Percentiles rank a stretch among this genome's conserved stretches.
These are phyloP conservation scores for Nomada fabriciana DNA, from an alignment of 2,888 invertebrate species.

Conservation along the genomic window DNA sequence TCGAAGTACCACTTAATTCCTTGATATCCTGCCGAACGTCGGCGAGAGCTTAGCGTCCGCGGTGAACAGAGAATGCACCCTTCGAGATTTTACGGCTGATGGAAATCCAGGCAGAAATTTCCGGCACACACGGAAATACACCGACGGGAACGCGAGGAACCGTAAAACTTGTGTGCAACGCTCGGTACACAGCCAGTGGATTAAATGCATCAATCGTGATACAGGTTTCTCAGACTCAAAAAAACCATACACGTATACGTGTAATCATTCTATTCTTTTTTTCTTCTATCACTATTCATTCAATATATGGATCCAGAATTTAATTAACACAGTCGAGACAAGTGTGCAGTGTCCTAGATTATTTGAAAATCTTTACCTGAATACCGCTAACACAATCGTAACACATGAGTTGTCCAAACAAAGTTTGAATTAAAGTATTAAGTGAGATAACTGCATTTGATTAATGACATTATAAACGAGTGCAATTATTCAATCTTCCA, in stretches of 20 bases:
- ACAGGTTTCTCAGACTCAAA: constrained; percentile 2
- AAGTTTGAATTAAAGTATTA: no score
- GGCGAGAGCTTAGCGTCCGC: constrained; percentile 22
- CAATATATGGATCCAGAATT: no score
- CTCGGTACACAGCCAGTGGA: constrained; percentile 26
- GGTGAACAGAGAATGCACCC: constrained; percentile 25
- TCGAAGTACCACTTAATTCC: constrained; percentile 18
- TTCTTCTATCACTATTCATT: background rate
- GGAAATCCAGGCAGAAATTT: constrained; percentile 45
- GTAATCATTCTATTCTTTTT: background rate
- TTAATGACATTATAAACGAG: no score
- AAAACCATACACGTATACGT: constrained; percentile 13
- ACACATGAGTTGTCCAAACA: no score
- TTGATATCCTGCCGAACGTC: constrained; percentile 27
- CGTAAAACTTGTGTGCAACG: constrained; percentile 34
- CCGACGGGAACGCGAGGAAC: constrained; percentile 13
- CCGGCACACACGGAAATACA: constrained; percentile 21
- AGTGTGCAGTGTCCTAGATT: no score
- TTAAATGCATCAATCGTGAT: constrained; percentile 39
- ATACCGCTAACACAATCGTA: no score
- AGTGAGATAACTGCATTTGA: no score
- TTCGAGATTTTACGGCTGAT: constrained; percentile 45
- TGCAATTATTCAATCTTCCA: no score
- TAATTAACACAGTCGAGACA: no score
- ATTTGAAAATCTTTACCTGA: no score